Evolutionary conservation across 2,888 invertebrate genomes (phyloP).

Genomic region (Ommatoiulus sabulosus): DNA sequence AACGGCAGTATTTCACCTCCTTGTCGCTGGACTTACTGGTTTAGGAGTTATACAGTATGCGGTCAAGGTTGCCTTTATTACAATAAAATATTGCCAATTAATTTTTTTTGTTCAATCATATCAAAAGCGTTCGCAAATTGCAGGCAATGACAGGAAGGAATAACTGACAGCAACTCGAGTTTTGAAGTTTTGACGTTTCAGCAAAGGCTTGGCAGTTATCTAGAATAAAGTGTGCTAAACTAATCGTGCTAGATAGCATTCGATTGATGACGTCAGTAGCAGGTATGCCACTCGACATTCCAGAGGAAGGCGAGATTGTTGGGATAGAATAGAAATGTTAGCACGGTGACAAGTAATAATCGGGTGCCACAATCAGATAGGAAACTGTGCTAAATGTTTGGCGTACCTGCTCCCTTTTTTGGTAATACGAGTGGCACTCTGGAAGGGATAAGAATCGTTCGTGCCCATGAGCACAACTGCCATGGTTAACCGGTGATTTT

Average conservation of each 20-base stretch:
- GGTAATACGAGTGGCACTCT: background rate
- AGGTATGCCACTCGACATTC: background rate
- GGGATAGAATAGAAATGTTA: background rate
- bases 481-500: too few species aligned
- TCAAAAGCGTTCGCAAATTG: background rate
- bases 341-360: background rate
- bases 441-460: too few species aligned
- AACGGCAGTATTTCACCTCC: slow-evolving; percentile 14
- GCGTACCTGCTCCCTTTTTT: background rate
- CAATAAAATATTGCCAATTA: background rate
- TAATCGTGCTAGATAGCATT: background rate
- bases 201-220: background rate
- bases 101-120: background rate
- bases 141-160: background rate
- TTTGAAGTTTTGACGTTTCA: slow-evolving; percentile 1
- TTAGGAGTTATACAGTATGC: background rate
- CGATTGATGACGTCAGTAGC: background rate
- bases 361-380: background rate
- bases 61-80: background rate
- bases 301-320: background rate
- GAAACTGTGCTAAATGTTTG: background rate
- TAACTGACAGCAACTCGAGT: background rate
- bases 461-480: too few species aligned
- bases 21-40: background rate
- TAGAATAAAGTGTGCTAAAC: background rate